These are phyloP conservation scores for Dryadula phaetusa DNA, from an alignment of 2,888 invertebrate genomes.

Conservation along the genomic window DNA sequence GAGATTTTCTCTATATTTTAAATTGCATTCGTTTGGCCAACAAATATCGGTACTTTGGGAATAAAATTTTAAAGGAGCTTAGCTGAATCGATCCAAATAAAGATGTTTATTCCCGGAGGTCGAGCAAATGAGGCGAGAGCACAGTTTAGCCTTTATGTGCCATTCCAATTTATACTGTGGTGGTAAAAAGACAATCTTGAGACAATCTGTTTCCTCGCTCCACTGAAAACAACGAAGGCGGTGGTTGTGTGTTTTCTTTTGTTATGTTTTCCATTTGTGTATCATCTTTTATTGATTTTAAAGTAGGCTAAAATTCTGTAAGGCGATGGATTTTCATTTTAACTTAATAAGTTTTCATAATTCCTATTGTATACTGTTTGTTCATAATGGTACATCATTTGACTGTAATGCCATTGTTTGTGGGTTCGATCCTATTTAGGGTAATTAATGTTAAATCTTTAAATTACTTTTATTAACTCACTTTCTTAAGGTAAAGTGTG, in stretches of 20 bases:
- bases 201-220: constrained; percentile 38
- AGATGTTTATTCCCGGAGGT: constrained; percentile 36
- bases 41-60: constrained; percentile 9
- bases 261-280: constrained; percentile 9
- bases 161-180: constrained; percentile 41
- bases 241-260: not conserved
- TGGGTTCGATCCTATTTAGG: no score
- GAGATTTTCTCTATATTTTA: constrained; percentile 19
- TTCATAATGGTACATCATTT: no score
- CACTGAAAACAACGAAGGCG: constrained; percentile 22
- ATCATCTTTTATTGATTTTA: constrained; percentile 10
- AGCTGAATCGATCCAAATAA: constrained; percentile 33
- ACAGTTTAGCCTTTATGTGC: constrained; percentile 42
- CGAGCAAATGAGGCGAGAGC: constrained; percentile 40
- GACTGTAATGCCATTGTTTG: no score
- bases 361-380: no score
- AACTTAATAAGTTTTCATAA: not conserved
- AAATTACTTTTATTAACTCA: no score
- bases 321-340: not conserved
- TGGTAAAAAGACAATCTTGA: constrained; percentile 38
- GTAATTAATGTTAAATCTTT: no score
- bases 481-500: no score
- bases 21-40: constrained; percentile 12
- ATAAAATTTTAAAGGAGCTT: constrained; percentile 22
- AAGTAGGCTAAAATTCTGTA: not conserved